These are phyloP conservation scores for Uromys caudimaculatus DNA, from an alignment of 2,797 vertebrate species.

Conservation along the genomic window DNA sequence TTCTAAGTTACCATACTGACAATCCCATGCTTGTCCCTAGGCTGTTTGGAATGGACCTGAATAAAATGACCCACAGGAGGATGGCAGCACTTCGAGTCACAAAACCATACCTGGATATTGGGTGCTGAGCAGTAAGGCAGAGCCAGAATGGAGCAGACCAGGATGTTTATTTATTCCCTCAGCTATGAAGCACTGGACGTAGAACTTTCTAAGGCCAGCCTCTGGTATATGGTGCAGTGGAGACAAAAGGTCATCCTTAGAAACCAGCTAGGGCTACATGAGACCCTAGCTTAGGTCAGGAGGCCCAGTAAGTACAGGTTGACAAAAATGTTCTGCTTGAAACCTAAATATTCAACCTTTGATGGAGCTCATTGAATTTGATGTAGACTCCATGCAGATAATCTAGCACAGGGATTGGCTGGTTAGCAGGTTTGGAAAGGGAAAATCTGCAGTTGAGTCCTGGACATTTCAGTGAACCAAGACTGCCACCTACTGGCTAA, in stretches of 20 bases:
- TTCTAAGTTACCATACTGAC: background rate
- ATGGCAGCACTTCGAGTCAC: background rate
- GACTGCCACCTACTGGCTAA: background rate
- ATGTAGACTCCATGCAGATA: background rate
- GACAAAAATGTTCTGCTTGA: background rate
- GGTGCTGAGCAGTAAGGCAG: constrained; percentile 37
- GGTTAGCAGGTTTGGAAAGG: background rate
- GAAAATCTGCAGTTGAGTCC: rapidly evolving
- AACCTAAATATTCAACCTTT: background rate
- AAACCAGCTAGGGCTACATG: background rate
- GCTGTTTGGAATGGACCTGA: constrained; percentile 74
- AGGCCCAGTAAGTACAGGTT: background rate
- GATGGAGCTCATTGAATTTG: background rate
- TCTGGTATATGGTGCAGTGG: background rate
- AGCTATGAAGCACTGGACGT: background rate
- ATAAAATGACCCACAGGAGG: background rate
- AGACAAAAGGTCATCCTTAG: background rate
- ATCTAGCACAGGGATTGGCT: background rate
- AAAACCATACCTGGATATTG: constrained; percentile 62
- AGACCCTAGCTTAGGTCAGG: background rate
- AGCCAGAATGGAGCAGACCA: background rate
- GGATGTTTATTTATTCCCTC: background rate
- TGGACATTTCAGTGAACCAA: no score
- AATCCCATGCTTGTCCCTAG: background rate
- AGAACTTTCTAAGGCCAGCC: background rate